These are phyloP conservation scores for Sarcophaga subvicina DNA, from an alignment of 2,888 invertebrate species.

Conservation along the genomic window DNA sequence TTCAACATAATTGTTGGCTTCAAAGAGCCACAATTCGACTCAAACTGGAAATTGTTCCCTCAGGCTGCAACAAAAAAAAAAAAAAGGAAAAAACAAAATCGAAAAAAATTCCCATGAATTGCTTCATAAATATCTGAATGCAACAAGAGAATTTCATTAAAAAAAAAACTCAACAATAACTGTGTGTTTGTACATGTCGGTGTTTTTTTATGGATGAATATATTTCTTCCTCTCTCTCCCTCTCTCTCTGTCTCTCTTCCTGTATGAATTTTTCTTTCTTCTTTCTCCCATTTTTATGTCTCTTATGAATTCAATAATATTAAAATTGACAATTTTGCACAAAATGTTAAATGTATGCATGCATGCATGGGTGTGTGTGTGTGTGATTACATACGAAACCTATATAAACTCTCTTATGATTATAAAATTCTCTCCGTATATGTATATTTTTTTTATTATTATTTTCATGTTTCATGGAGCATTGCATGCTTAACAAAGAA, in stretches of 20 bases:
- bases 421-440: neutral
- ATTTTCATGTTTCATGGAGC: no score
- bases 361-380: neutral
- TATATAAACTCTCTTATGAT: neutral
- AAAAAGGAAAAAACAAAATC: conserved; percentile 3
- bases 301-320: conserved; percentile 67
- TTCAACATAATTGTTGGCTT: conserved; percentile 42
- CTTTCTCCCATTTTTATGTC: conserved; percentile 36
- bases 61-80: neutral
- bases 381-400: neutral
- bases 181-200: neutral
- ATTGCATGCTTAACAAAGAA: neutral
- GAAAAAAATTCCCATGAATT: conserved; percentile 30
- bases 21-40: conserved; percentile 10
- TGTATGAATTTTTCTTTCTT: neutral
- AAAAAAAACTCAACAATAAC: conserved; percentile 32
- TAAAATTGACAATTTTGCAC: conserved; percentile 69
- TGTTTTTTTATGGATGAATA: neutral
- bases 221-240: neutral
- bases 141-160: conserved; percentile 66
- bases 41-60: neutral
- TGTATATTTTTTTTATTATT: no score
- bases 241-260: neutral
- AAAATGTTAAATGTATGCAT: conserved; percentile 32
- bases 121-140: conserved; percentile 60